Conservation (phyloP, 2,888 invertebrate species). For the Tetragnatha montana region DNA sequence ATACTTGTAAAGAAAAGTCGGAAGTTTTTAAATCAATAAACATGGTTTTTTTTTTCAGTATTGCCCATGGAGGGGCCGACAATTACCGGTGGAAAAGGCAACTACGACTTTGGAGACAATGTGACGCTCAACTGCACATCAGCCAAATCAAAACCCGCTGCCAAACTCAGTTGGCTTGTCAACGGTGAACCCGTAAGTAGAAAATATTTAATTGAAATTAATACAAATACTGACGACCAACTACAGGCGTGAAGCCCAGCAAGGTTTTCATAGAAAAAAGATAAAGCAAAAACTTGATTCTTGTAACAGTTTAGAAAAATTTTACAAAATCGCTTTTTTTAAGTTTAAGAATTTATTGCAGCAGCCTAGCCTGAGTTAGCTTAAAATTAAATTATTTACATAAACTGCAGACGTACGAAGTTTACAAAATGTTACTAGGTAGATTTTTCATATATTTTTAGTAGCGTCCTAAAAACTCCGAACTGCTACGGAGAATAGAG, state of each 20-base stretch:
- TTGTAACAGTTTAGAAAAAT: too few relatives aligned
- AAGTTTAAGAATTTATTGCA: too few relatives aligned
- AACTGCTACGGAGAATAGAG: too few relatives aligned
- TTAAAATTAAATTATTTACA: too few relatives aligned
- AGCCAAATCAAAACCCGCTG: conserved; percentile 71
- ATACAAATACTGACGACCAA: background rate
- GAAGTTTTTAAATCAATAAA: background rate
- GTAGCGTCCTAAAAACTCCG: too few relatives aligned
- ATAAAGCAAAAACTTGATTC: background rate
- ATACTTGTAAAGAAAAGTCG: background rate
- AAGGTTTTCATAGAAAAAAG: background rate
- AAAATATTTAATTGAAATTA: background rate
- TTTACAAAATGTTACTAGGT: too few relatives aligned
- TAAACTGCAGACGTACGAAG: too few relatives aligned
- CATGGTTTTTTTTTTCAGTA: conserved; percentile 51
- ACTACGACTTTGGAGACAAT: conserved; percentile 70
- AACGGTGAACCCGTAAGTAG: conserved; percentile 71
- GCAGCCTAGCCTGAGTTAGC: too few relatives aligned
- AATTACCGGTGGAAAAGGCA: conserved; percentile 56
- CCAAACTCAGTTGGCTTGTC: conserved; percentile 71
- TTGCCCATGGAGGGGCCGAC: conserved; percentile 70
- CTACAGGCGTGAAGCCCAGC: background rate
- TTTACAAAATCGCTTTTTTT: too few relatives aligned
- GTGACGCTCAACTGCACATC: conserved; percentile 71
- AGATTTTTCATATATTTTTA: too few relatives aligned